Base-by-base conservation (phyloP, 1,140 invertebrate genomes). In the Mesaphorura yosii region DNA sequence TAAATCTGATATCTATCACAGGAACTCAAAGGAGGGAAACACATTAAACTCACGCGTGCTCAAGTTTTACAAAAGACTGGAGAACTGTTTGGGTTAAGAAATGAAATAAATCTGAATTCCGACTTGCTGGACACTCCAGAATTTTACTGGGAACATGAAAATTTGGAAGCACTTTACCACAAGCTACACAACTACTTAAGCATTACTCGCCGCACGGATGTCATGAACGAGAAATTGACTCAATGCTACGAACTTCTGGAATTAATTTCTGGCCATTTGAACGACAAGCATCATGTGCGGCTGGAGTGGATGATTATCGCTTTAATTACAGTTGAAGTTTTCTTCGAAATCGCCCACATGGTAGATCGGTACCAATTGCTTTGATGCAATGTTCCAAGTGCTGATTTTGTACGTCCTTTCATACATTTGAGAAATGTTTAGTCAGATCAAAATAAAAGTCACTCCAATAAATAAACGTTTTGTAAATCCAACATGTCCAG, bases 291-390 rank as follows among this genome's bases (percentile, higher is more conserved):
- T 72, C 88, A 93, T 68, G 79, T 86, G 2, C 74, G 88, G 3
- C 74, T 97, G 1, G 93, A 97, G 70, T 88, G 86, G 86, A 94
- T 96, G 85, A 93, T 97, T 48, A 97, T 97, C 51, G 73, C 84
- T 41, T 77, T 97, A 19, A 97, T 97, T 69, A 81, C 92, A 78
- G 82, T 93, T 0, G 93, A 97, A 75, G 90, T 34, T 10, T n/a
- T 34, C n/a, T 91, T 94, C 70, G 89, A 93, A 73, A 74, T 80
- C 50, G 67, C 91, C 14, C 89, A 93, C 72, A 85, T 84, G 66
- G 64, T 78, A 31, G 81, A 87, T 46, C 60, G 68, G 2, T 52
- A 57, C 19, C 28, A 20, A n/a, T 15, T 41, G n/a, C n/a, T n/a
- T n/a, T n/a, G n/a, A n/a, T n/a, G n/a, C n/a, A n/a, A n/a, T n/a